Base-by-base conservation (phyloP, 2,888 invertebrate genomes). In the Temnothorax unifasciatus region DNA sequence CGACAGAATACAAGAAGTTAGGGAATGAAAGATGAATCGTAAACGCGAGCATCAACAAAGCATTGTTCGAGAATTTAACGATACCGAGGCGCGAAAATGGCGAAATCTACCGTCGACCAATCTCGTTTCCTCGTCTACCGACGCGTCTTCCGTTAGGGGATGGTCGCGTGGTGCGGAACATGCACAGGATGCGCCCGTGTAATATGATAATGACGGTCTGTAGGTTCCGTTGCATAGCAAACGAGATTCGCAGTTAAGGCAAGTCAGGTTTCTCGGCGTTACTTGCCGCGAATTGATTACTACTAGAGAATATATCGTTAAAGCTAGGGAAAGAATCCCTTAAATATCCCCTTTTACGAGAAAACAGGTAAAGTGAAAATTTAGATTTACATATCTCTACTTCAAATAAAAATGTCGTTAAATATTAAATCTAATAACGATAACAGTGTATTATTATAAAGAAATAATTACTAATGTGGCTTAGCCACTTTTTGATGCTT, bases 51-150 rank as follows among this genome's bases (percentile, higher is more conserved):
- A 64, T 21, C 44, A 18, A 79, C 59, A 79, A 77, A 59, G 18
- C 21, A 18, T 57, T 69, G 44, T 47, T 41, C 57, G 82, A 89
- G 84, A 84, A 83, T 86, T 89, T 87, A 89, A 89, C 79, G 81
- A 82, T 47, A 52, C 11, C 21, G 38, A n/a, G n/a, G 57, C 15
- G 73, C 50, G 38, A 63, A 52, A 34, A 44, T 82, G 63, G 25
- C 52, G 47, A 52, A 41, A 18, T 13, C 63, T 44, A 82, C 50
- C 52, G 52, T 52, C 61, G 81, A 66, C 71, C 29, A 15, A 44
- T 68, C 83, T 83, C 41, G 76, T 88, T 85, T 73, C 29, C 59
- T 50, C 76, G 64, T 75, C 34, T 47, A 54, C 18, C 44, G n/a
- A 44, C 38, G 73, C 68, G 57, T 88, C 50, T 76, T 69, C 25